Evolutionary conservation across 2,797 vertebrate species (phyloP), one percentile per base, ranked within the genome.

Genomic region (Tapirus indicus): DNA sequence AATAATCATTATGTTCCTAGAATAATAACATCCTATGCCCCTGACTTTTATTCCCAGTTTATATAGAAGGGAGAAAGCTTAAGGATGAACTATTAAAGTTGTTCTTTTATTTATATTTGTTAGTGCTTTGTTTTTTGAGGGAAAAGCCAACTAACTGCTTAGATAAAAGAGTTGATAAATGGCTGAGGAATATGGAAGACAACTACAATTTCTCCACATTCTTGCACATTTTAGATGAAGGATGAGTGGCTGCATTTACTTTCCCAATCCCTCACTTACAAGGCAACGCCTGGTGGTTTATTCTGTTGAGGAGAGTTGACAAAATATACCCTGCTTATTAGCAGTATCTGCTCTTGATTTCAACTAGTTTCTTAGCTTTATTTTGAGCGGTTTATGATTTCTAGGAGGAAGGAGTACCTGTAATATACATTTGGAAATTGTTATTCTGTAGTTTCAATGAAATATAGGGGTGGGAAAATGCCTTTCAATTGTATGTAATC

Each of bases 401-500:
- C 60, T 79, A 75, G 38, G 58, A 93, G 17, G 75, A 96, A 94
- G 77, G 85, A 91, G 78, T 82, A 85, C 80, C 68, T 95, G 14
- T 82, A 91, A 54, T 71, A 83, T 88, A 21, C 69, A 74, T 97
- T 96, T 95, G 75, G 58, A 85, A 96, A 92, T 97, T 78, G 16
- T 74, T 95, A 10, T 94, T 96, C 62, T 58, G 6, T 90, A 92
- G 71, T 86, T 66, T 97, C 66, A 96, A 2, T 94, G 72, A 96
- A 96, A 96, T 74, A 25, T 83, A 52, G 47, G 62, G 25, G 68
- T 88, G 74, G 44, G 54, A 78, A 96, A 95, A 87, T 95, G 90
- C 90, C 90, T 89, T 97, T 97, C 90, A 96, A 4, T 83, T 96
- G 93, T 83, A 47, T 93, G 23, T 89, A 93, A 94, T 69, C 68